Percentiles rank a stretch among this genome's conserved stretches.
phyloP scores from a whole-genome alignment of 2,797 vertebrate species.

The Poecilia velifera region DNA sequence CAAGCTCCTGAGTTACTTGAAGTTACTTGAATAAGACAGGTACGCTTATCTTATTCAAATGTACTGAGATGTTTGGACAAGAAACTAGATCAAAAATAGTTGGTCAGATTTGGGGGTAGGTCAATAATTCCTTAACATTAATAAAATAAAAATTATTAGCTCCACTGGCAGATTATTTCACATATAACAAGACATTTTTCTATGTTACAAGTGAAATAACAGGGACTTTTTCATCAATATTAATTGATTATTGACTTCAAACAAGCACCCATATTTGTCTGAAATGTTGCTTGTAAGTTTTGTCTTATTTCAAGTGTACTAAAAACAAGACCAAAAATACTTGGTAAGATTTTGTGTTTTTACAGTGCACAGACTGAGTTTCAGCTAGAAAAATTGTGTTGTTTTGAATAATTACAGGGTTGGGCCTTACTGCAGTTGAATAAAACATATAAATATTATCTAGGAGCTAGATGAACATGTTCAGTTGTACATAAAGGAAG shows the following conservation, averaged over 20 bases:
- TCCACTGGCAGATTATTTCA: not conserved
- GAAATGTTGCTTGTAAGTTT: not conserved
- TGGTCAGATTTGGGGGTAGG: too few relatives aligned
- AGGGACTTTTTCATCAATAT: not conserved
- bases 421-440: conserved; percentile 12
- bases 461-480: conserved; percentile 18
- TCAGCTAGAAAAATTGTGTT: conserved; percentile 8
- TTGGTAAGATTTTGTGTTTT: not conserved
- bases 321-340: not conserved
- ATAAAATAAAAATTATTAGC: too few relatives aligned
- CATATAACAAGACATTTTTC: not conserved
- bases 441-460: conserved; percentile 2
- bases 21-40: too few relatives aligned
- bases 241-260: not conserved
- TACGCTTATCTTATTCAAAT: too few relatives aligned
- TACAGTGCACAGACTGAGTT: not conserved
- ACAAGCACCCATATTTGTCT: not conserved
- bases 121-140: too few relatives aligned
- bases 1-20: not conserved
- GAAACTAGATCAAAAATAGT: too few relatives aligned
- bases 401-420: conserved; percentile 4
- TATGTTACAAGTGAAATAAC: too few relatives aligned
- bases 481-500: conserved; percentile 7
- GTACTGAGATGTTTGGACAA: too few relatives aligned
- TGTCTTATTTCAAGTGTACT: not conserved